Percentiles rank a stretch among this genome's conserved stretches.
phyloP scores from a whole-genome alignment of 2,113 vertebrate genomes.

The Panurus biarmicus region DNA sequence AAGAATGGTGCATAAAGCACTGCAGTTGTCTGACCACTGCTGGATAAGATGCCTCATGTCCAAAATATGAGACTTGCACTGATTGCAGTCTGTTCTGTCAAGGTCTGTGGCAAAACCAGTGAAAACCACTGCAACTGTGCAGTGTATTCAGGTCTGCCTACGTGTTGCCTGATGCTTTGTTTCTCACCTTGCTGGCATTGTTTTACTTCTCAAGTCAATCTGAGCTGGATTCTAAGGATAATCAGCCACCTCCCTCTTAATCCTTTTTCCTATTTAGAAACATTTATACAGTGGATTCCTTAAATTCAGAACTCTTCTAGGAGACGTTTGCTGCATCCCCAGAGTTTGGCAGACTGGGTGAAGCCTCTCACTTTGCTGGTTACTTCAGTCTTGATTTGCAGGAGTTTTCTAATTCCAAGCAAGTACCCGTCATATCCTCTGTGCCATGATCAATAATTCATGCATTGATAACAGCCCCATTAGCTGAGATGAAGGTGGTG shows the following conservation, averaged over 20 bases:
- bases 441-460: constrained; percentile 66
- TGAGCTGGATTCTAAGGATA: not conserved
- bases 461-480: constrained; percentile 48
- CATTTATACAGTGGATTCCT: not conserved
- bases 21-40: not conserved
- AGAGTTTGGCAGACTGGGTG: not conserved
- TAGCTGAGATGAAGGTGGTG: constrained; percentile 53
- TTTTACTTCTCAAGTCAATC: not conserved
- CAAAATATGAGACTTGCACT: rapidly evolving
- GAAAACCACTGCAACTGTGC: not conserved
- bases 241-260: not conserved
- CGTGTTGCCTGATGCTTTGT: not conserved
- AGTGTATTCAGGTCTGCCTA: not conserved
- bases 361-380: constrained; percentile 47
- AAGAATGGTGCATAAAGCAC: not conserved
- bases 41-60: not conserved
- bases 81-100: not conserved
- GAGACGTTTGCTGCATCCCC: not conserved
- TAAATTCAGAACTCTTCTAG: not conserved
- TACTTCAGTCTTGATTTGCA: constrained; percentile 24
- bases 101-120: not conserved
- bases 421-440: constrained; percentile 16
- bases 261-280: not conserved
- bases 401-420: constrained; percentile 36
- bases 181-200: not conserved